These are phyloP conservation scores for Tenualosa thibaudeaui DNA, from an alignment of 2,797 vertebrate species.

Conservation along the genomic window DNA sequence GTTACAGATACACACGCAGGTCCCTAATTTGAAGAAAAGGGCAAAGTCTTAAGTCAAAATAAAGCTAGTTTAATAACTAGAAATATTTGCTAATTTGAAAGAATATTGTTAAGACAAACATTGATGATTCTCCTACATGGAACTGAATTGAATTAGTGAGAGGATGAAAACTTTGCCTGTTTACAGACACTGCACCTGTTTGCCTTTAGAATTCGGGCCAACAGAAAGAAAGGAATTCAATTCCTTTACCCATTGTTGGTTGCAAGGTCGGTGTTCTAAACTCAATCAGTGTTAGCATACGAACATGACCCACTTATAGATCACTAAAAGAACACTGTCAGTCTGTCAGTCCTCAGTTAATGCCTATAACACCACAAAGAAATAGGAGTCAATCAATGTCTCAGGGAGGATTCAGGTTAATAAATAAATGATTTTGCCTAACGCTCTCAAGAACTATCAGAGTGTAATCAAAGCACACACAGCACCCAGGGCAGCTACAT, in stretches of 20 bases:
- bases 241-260: not conserved
- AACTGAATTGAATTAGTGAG: too few relatives aligned
- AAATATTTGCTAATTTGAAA: too few relatives aligned
- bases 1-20: not conserved
- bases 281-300: not conserved
- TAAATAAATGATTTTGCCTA: not conserved
- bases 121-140: too few relatives aligned
- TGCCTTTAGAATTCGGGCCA: not conserved
- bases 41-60: too few relatives aligned
- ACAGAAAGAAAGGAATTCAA: not conserved
- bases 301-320: not conserved
- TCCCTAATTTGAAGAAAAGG: not conserved
- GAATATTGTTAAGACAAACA: too few relatives aligned
- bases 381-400: not conserved
- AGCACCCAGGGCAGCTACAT: conserved; percentile 67
- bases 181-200: not conserved
- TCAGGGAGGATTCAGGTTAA: not conserved
- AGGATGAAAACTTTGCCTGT: too few relatives aligned
- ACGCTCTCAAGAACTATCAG: conserved; percentile 52
- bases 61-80: too few relatives aligned
- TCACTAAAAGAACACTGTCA: not conserved
- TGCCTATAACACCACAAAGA: not conserved
- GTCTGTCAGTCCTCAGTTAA: not conserved
- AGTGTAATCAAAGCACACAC: conserved; percentile 66
- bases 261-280: not conserved